Conservation (phyloP, 2,797 vertebrate species). For the Strix occidentalis region DNA sequence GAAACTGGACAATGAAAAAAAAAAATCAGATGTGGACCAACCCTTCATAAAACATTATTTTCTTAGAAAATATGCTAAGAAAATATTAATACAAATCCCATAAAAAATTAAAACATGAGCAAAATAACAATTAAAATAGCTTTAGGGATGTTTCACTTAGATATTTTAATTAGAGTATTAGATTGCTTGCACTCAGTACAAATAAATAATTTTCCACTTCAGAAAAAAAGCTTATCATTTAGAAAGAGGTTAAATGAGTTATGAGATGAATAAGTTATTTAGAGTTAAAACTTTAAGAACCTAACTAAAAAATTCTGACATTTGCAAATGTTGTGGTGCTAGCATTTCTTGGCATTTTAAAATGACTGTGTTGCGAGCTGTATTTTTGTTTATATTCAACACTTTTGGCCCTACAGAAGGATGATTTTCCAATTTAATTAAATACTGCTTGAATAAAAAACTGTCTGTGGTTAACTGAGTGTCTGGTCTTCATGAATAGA, state of each 20-base stretch:
- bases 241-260: not conserved
- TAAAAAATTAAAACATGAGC: not conserved
- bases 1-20: not conserved
- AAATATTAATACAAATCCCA: not conserved
- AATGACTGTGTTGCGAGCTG: not conserved
- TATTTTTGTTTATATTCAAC: not conserved
- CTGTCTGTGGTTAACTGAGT: not conserved
- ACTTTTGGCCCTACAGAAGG: not conserved
- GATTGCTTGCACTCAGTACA: conserved; percentile 1
- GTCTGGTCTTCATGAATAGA: not conserved
- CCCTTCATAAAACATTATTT: not conserved
- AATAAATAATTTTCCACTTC: conserved; percentile 7
- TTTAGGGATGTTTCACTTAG: not conserved
- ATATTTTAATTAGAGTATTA: not conserved
- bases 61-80: not conserved
- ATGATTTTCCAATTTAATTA: not conserved
- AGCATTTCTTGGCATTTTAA: conserved; percentile 1
- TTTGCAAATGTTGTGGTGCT: not conserved
- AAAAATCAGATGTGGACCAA: not conserved
- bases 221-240: not conserved
- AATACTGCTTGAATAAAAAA: not conserved
- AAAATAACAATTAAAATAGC: not conserved
- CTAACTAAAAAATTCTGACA: not conserved
- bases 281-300: not conserved
- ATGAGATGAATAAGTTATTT: not conserved